Evolutionary conservation across 2,888 invertebrate species (phyloP).

Genomic region (Encarsia formosa): DNA sequence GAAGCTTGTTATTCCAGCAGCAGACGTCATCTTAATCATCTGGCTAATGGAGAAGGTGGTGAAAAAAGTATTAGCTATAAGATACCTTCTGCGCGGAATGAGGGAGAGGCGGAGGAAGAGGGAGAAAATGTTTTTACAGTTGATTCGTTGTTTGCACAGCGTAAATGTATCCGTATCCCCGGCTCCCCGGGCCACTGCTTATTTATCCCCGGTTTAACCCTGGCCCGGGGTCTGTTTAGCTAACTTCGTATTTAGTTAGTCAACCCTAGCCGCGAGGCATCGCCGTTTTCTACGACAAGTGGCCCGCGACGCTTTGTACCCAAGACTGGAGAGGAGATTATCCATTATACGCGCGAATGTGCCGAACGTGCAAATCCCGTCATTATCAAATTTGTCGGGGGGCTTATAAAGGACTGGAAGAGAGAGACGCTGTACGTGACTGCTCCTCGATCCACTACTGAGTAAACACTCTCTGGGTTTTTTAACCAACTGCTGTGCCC

Average conservation of each 20-base stretch:
- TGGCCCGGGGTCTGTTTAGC: conserved; percentile 45
- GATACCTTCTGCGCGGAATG: too few relatives aligned
- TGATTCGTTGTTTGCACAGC: conserved; percentile 43
- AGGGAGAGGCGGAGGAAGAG: too few relatives aligned
- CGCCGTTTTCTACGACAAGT: conserved; percentile 49
- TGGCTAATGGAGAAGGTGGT: too few relatives aligned
- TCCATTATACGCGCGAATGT: conserved; percentile 5
- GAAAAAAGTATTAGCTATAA: too few relatives aligned
- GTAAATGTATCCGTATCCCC: conserved; percentile 31
- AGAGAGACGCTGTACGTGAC: conserved; percentile 20
- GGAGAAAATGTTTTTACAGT: conserved; percentile 46
- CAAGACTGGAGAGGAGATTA: neutral
- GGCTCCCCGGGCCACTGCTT: conserved; percentile 4
- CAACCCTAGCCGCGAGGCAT: conserved; percentile 48
- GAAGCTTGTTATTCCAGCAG: too few relatives aligned
- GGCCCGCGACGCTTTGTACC: conserved; percentile 31
- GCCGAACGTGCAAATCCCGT: conserved; percentile 45
- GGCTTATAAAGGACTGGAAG: conserved; percentile 13
- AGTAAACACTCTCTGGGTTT: conserved; percentile 13
- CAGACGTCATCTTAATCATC: too few relatives aligned
- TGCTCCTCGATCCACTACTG: conserved; percentile 13
- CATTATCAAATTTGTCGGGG: conserved; percentile 43
- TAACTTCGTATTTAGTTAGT: conserved; percentile 51
- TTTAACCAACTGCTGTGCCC: conserved; percentile 9
- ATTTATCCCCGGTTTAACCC: conserved; percentile 47